Base-by-base conservation (phyloP, 2,888 invertebrate species). In the Omphaloscelis lunosa region DNA sequence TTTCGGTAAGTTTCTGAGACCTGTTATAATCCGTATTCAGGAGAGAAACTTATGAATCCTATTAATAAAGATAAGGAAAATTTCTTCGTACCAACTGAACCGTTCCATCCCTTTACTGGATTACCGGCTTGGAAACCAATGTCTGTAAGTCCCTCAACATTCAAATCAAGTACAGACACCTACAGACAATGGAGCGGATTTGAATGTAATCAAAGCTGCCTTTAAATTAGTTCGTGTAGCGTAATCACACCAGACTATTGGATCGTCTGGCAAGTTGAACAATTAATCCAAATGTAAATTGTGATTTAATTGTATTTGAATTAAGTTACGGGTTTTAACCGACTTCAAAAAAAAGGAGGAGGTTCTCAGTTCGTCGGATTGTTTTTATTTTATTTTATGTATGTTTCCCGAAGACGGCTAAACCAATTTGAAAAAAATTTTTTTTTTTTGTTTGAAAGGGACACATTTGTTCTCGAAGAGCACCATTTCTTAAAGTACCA, bases 181-280 rank as follows among this genome's bases (percentile, higher is more conserved):
- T 61, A 39, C 6, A 76, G 65, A 82, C 77, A 82, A 82, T 70
- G 29, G n/a, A 51, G 15, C 45, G 23, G 58, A 71, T 79, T 83
- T 79, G 27, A 79, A 74, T 63, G 58, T 67, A 71, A 82, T 73
- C 69, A 73, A 58, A 70, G 8, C 6, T 3, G n/a, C 29, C 67
- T 51, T 73, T 63, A 34, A 67, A 79, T 83, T 67, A 67, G 39
- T 68, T 67, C 12, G 53, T 67, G 39, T 34, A 63, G 62, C 53
- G 23, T 70, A 29, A 78, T 78, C 62, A 56, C 23, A 63, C 23
- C 29, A 56, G 39, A 66, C n/a, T 62, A 70, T 70, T 66, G 69
- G 27, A 72, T n/a, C 51, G 66, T 79, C 67, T 73, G 58, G 66
- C 41, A 71, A 71, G 29, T 79, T 67, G 5, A 62, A 67, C 48